Percentiles rank a stretch among this genome's conserved stretches.
These are phyloP conservation scores for Peromyscus maniculatus DNA, from an alignment of 2,113 vertebrate genomes.

Conservation along the genomic window DNA sequence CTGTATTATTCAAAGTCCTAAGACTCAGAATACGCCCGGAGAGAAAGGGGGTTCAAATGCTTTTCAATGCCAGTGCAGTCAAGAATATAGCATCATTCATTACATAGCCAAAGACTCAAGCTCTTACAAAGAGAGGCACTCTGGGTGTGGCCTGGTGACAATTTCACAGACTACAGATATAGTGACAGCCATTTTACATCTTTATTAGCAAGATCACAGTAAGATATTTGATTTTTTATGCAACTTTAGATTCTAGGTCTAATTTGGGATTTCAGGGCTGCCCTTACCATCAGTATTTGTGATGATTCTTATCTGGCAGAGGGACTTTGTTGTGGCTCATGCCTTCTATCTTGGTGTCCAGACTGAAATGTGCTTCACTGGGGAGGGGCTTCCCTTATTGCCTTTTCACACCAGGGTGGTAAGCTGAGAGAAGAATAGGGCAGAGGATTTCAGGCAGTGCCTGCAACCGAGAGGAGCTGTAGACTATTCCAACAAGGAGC, in stretches of 20 bases:
- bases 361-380: not conserved
- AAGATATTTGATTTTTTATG: not conserved
- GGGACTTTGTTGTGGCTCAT: not conserved
- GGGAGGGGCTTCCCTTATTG: not conserved
- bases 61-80: slow-evolving; percentile 74
- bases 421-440: not conserved
- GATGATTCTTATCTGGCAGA: not conserved
- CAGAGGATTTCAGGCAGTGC: not conserved
- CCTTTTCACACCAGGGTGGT: not conserved
- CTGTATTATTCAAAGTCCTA: slow-evolving; percentile 80
- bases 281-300: not conserved
- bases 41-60: slow-evolving; percentile 57
- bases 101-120: slow-evolving; percentile 54
- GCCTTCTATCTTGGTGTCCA: not conserved
- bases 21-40: slow-evolving; percentile 72
- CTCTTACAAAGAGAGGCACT: slow-evolving; percentile 48
- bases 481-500: not conserved
- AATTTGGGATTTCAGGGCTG: not conserved
- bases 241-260: slow-evolving; percentile 36
- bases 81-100: slow-evolving; percentile 64
- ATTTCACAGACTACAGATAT: not conserved
- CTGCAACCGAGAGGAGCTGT: not conserved
- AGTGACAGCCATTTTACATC: slow-evolving; percentile 2
- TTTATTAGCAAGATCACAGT: not conserved
- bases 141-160: slow-evolving; percentile 21